Conservation (phyloP, 1,140 invertebrate species). For the Caenorhabditis brenneri region DNA sequence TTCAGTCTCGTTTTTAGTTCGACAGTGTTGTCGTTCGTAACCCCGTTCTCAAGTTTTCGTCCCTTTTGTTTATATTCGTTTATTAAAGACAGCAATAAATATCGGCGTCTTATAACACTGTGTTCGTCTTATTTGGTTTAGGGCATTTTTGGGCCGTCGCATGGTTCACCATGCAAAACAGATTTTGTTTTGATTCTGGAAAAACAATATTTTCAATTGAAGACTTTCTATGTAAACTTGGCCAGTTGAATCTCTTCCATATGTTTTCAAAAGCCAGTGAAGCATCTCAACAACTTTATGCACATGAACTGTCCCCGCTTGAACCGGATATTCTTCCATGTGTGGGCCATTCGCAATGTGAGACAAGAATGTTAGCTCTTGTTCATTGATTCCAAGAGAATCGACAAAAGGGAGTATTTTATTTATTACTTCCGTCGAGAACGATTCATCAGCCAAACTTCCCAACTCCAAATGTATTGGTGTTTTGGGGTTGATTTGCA, state of each 20-base stretch:
- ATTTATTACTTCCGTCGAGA: constrained; percentile 69
- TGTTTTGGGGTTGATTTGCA: constrained; percentile 64
- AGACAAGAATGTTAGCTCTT: constrained; percentile 72
- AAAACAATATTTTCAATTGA: background rate
- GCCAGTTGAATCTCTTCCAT: constrained; percentile 69
- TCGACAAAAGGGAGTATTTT: constrained; percentile 71
- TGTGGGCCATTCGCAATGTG: constrained; percentile 72
- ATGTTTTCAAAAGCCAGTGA: constrained; percentile 72
- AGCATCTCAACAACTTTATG: constrained; percentile 73
- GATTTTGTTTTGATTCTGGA: background rate
- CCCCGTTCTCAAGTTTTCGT: no score
- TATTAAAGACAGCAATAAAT: no score
- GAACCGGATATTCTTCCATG: constrained; percentile 64
- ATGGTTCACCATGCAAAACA: no score
- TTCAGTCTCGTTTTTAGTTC: no score
- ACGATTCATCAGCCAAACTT: constrained; percentile 72
- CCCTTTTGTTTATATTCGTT: no score
- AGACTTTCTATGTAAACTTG: constrained; percentile 54
- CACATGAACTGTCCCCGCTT: constrained; percentile 64
- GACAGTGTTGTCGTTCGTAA: no score
- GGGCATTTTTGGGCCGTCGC: no score
- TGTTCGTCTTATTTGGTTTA: no score
- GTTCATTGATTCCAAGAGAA: constrained; percentile 73
- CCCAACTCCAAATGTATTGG: constrained; percentile 73
- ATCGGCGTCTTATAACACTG: no score